Evolutionary conservation across 2,888 invertebrate species (phyloP).

Genomic region (Spodoptera exigua): DNA sequence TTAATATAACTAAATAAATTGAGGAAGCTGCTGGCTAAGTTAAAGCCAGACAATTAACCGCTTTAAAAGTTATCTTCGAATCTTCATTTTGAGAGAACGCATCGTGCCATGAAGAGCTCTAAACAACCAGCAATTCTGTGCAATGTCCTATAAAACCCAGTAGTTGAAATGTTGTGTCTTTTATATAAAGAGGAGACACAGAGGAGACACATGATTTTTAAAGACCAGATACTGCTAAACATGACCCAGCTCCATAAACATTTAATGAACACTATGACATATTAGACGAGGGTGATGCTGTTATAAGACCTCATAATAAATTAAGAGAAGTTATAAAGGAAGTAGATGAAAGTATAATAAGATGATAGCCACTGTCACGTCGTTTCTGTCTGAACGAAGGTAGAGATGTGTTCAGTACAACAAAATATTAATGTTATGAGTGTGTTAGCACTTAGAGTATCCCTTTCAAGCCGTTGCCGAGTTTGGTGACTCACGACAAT

Average conservation of each 20-base stretch:
- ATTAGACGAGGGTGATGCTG: constrained; percentile 20
- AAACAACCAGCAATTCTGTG: too few species aligned
- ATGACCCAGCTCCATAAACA: too few species aligned
- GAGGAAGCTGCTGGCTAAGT: too few species aligned
- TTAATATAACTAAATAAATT: not conserved
- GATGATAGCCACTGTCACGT: constrained; percentile 16
- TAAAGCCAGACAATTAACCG: too few species aligned
- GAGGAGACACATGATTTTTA: too few species aligned
- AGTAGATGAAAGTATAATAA: constrained; percentile 14
- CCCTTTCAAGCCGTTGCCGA: constrained; percentile 37
- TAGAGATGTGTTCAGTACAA: constrained; percentile 22
- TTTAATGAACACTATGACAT: not conserved
- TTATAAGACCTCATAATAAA: constrained; percentile 5
- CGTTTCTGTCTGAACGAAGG: constrained; percentile 12
- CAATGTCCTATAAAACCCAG: too few species aligned
- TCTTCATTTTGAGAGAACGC: too few species aligned
- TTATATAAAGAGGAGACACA: too few species aligned
- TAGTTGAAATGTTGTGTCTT: too few species aligned
- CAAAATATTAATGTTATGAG: constrained; percentile 16
- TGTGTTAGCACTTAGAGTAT: constrained; percentile 30
- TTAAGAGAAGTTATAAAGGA: constrained; percentile 20
- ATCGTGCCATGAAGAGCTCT: too few species aligned
- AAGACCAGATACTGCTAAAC: too few species aligned
- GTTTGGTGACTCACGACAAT: constrained; percentile 41
- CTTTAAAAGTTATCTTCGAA: too few species aligned